phyloP scores from a whole-genome alignment of 2,113 vertebrate species.

The Toxostoma redivivum region DNA sequence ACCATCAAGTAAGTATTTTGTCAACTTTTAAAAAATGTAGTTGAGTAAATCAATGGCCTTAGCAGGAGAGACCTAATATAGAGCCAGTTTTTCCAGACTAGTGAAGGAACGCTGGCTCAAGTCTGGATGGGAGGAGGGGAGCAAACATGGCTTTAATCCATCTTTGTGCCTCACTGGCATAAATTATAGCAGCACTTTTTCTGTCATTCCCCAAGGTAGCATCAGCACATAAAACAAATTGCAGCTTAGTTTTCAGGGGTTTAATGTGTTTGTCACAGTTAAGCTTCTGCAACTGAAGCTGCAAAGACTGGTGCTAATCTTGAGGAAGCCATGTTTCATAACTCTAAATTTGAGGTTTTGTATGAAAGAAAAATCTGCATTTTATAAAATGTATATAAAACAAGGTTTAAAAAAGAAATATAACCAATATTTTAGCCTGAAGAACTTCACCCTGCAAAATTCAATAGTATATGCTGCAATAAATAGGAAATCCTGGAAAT shows the following conservation, averaged over 20 bases:
- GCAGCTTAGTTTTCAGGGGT: conserved; percentile 17
- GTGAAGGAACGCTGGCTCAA: conserved; percentile 19
- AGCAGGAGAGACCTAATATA: conserved; percentile 46
- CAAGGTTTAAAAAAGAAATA: not conserved
- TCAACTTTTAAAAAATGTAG: conserved; percentile 27
- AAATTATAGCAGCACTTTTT: conserved; percentile 49
- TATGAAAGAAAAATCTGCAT: not conserved
- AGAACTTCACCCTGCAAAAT: not conserved
- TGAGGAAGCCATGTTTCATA: not conserved
- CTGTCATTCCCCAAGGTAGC: not conserved
- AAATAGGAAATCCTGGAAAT: not conserved
- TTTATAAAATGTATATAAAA: not conserved
- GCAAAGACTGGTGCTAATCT: not conserved
- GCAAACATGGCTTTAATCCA: conserved; percentile 50
- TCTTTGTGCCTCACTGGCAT: conserved; percentile 55
- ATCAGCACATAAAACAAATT: conserved; percentile 5
- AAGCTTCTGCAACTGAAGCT: conserved; percentile 3
- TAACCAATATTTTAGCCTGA: not conserved
- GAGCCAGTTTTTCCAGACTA: conserved; percentile 49
- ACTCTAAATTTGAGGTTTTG: not conserved
- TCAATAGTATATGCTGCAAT: not conserved
- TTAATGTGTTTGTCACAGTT: conserved; percentile 18
- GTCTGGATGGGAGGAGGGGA: conserved; percentile 41
- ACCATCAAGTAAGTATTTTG: conserved; percentile 48
- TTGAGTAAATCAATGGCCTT: conserved; percentile 58